These are phyloP conservation scores for Platichthys stellatus DNA, from an alignment of 2,113 vertebrate genomes.

Conservation along the genomic window DNA sequence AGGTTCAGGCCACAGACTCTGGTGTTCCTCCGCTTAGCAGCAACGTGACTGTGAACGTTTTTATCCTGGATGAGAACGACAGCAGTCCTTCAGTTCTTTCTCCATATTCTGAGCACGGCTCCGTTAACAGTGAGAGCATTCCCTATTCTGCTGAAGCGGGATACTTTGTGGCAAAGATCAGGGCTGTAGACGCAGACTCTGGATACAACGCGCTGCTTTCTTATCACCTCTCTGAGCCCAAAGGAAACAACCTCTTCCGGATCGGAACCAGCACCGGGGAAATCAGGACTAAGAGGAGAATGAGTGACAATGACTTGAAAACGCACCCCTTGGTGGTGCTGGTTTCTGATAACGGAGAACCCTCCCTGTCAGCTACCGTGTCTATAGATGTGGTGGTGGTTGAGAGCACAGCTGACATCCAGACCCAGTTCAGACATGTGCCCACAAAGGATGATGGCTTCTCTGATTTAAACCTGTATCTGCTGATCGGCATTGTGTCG, in stretches of 20 bases:
- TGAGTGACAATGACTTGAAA: conserved; percentile 60
- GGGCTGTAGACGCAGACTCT: conserved; percentile 56
- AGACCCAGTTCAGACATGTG: conserved; percentile 50
- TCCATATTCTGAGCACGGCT: conserved; percentile 45
- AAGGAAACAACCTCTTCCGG: conserved; percentile 44
- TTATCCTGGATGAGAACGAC: conserved; percentile 60
- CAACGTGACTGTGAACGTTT: conserved; percentile 39
- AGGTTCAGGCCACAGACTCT: conserved; percentile 56
- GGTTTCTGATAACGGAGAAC: conserved; percentile 54
- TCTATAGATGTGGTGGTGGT: conserved; percentile 34
- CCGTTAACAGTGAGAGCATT: conserved; percentile 43
- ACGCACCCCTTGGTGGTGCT: conserved; percentile 56
- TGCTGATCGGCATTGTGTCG: conserved; percentile 49
- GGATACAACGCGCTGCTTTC: conserved; percentile 47
- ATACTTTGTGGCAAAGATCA: conserved; percentile 56
- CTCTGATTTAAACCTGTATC: conserved; percentile 43
- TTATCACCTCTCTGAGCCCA: conserved; percentile 39
- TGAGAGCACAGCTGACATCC: conserved; percentile 41
- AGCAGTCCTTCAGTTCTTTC: conserved; percentile 37
- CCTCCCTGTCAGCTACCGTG: conserved; percentile 57
- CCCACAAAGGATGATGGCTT: conserved; percentile 50
- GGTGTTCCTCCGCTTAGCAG: conserved; percentile 53
- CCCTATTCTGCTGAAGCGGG: conserved; percentile 51
- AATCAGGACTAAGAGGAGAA: conserved; percentile 56
- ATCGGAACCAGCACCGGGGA: conserved; percentile 58